phyloP scores from a whole-genome alignment of 2,888 invertebrate genomes.

The Erebia aethiops region DNA sequence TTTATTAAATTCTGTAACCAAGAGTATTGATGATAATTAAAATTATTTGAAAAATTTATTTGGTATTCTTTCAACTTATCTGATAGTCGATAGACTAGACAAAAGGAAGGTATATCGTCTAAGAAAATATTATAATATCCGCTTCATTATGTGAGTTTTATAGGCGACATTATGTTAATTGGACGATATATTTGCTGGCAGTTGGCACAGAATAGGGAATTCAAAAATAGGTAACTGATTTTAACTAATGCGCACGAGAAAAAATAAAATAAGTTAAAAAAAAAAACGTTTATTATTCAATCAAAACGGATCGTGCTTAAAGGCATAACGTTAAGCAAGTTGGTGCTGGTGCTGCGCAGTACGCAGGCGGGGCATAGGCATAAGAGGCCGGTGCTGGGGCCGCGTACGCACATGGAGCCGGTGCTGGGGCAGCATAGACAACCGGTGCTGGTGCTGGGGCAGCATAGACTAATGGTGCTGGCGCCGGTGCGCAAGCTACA shows the following conservation, averaged over 20 bases:
- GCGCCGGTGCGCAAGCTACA: not conserved
- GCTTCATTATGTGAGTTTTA: too few species aligned
- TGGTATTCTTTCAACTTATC: constrained; percentile 38
- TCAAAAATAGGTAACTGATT: too few species aligned
- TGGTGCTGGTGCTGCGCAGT: constrained; percentile 21
- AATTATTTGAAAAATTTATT: constrained; percentile 41
- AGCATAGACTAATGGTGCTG: constrained; percentile 17
- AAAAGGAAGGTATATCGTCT: too few species aligned
- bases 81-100: not conserved
- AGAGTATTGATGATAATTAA: constrained; percentile 56
- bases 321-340: constrained; percentile 25
- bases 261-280: not conserved
- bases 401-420: constrained; percentile 7
- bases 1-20: constrained; percentile 72
- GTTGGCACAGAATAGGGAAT: too few species aligned
- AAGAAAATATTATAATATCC: too few species aligned
- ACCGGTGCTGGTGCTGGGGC: constrained; percentile 22
- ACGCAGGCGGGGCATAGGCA: constrained; percentile 7
- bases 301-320: constrained; percentile 12
- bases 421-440: constrained; percentile 16
- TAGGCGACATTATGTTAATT: too few species aligned
- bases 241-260: too few species aligned
- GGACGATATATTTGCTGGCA: too few species aligned
- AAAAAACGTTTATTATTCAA: constrained; percentile 5
- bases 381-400: constrained; percentile 22